Evolutionary conservation across 2,113 vertebrate genomes (phyloP), one percentile per base, ranked within the genome.

Genomic region (Anser cygnoides): DNA sequence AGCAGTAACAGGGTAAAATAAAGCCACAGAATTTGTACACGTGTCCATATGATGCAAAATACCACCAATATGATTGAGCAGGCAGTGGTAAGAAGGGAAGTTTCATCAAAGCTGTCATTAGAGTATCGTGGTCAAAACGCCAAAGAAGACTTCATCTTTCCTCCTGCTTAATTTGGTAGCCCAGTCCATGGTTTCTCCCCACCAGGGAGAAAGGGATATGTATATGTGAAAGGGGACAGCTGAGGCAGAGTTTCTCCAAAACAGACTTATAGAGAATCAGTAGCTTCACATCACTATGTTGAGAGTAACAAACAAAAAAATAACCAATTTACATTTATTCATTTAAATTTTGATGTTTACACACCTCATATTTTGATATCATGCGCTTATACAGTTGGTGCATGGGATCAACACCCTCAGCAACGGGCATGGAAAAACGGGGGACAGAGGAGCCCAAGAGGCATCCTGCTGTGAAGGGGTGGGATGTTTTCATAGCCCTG

Each of bases 81-180:
- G 61, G 10, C 37, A 39, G 26, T 86, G 83, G 90, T 72, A 96
- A 92, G 87, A 92, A 29, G 57, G 78, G 71, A 68, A 83, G 84
- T 93, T 95, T 93, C 57, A 92, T 88, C 96, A 84, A 91, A 85
- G 67, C 49, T 93, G 89, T 95, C 43, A 8, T 94, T 88, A 67
- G 90, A 76, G 86, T 95, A 86, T 95, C 80, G 97, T 97, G 97
- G 93, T 95, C 65, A 41, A 84, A 57, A 52, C 59, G 39, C 54
- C 58, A 65, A 86, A 90, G 46, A 85, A 93, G 81, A 85, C 62
- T 44, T 67, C 46, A 68, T 14, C 35, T 97, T 96, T 97, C 43
- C 73, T 94, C 97, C 90, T 95, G 75, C 90, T 95, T 55, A 52
- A 3, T 86, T 97, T 83, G 7, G 33, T 75, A 92, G 58, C 33